phyloP scores from a whole-genome alignment of 1,140 invertebrate genomes.

The Bombus sylvicola region DNA sequence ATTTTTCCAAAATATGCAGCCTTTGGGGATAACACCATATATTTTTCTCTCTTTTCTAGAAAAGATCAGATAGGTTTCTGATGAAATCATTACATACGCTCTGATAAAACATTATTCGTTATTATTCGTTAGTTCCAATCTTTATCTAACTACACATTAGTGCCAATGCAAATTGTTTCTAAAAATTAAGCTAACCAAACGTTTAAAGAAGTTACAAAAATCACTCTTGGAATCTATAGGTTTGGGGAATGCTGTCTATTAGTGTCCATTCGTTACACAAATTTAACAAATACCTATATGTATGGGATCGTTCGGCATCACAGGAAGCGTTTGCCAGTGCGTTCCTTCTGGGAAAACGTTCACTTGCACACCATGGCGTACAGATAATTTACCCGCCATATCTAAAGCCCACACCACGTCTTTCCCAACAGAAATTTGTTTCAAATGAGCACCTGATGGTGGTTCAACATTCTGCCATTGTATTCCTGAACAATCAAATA shows the following conservation, averaged over 20 bases:
- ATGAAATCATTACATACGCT: background rate
- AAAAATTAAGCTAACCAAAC: background rate
- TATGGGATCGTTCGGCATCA: conserved; percentile 85
- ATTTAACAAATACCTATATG: conserved; percentile 80
- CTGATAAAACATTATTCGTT: background rate
- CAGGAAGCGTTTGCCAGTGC: conserved; percentile 86
- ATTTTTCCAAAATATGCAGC: conserved; percentile 15
- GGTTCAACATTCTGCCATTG: conserved; percentile 86
- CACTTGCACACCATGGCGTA: conserved; percentile 86
- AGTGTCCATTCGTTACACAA: conserved; percentile 4
- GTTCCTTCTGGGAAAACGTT: conserved; percentile 89
- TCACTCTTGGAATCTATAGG: conserved; percentile 14
- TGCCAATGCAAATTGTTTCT: background rate
- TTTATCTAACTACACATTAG: conserved; percentile 1
- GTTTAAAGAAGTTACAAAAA: background rate
- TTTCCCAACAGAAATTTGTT: conserved; percentile 89
- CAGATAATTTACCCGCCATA: conserved; percentile 85
- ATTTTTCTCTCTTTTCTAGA: conserved; percentile 27
- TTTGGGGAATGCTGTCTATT: conserved; percentile 36
- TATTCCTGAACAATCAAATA: conserved; percentile 74
- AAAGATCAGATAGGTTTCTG: background rate
- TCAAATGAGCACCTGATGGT: conserved; percentile 87
- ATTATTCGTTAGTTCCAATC: background rate
- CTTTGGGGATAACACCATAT: conserved; percentile 6
- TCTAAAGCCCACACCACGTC: conserved; percentile 89